Conservation (phyloP, 2,113 vertebrate genomes). For the Amphilophus citrinellus region DNA sequence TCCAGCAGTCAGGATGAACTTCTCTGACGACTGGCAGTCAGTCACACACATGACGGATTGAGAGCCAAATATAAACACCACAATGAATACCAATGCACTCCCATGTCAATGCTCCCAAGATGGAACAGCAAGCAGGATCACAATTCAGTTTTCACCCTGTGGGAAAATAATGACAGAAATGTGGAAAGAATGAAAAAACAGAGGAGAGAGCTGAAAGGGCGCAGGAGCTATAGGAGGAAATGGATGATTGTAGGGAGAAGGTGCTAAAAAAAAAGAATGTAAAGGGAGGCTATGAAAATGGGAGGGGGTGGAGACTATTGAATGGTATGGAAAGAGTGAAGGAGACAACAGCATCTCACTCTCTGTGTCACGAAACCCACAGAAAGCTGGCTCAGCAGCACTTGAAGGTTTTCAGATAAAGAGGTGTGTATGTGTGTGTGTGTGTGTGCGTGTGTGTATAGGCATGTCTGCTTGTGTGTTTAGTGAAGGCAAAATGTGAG, state of each 20-base stretch:
- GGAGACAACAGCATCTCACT: slow-evolving; percentile 42
- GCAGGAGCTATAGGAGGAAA: slow-evolving; percentile 10
- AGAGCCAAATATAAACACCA: slow-evolving; percentile 48
- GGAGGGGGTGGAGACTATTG: slow-evolving; percentile 19
- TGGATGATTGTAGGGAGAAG: background rate
- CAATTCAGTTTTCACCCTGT: slow-evolving; percentile 50
- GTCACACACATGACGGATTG: slow-evolving; percentile 64
- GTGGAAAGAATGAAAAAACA: slow-evolving; percentile 15
- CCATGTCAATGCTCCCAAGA: slow-evolving; percentile 43
- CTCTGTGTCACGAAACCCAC: slow-evolving; percentile 31
- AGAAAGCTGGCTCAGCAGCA: slow-evolving; percentile 66
- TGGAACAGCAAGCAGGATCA: slow-evolving; percentile 38
- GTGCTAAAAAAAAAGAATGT: slow-evolving; percentile 15
- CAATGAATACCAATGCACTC: slow-evolving; percentile 60
- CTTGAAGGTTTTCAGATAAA: slow-evolving; percentile 53
- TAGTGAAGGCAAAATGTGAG: slow-evolving; percentile 18
- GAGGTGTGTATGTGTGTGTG: slow-evolving; percentile 12
- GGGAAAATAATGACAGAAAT: slow-evolving; percentile 15
- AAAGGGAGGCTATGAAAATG: slow-evolving; percentile 17
- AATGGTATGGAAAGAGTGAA: slow-evolving; percentile 36
- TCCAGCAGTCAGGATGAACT: slow-evolving; percentile 1
- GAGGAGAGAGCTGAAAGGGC: slow-evolving; percentile 6
- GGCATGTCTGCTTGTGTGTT: background rate
- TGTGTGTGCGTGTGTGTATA: background rate
- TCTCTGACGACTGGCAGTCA: slow-evolving; percentile 10